A percentile compares a stretch with the other conserved stretches of the same genome.
These are phyloP conservation scores for Cyphomyrmex costatus DNA, from an alignment of 1,140 invertebrate genomes.

Conservation along the genomic window DNA sequence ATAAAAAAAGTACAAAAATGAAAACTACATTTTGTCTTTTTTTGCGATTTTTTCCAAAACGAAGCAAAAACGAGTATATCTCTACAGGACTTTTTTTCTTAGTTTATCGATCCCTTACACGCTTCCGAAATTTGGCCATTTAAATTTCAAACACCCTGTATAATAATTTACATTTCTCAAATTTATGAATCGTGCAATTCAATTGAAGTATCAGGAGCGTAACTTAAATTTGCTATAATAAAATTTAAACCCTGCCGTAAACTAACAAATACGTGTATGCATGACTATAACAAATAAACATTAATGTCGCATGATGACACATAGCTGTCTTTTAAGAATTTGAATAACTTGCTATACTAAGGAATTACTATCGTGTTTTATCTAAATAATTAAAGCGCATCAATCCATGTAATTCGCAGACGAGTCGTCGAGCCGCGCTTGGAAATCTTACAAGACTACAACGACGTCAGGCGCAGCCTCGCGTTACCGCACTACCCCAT, in stretches of 20 bases:
- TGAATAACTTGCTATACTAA: not conserved
- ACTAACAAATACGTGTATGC: slow-evolving; percentile 30
- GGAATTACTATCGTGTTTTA: slow-evolving; percentile 30
- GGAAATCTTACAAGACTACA: slow-evolving; percentile 87
- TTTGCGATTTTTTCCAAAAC: too few species aligned
- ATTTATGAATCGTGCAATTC: slow-evolving; percentile 6
- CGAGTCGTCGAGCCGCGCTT: slow-evolving; percentile 86
- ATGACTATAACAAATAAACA: slow-evolving; percentile 27
- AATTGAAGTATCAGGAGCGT: not conserved
- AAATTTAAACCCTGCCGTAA: slow-evolving; percentile 49
- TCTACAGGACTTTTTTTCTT: too few species aligned
- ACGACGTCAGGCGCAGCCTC: slow-evolving; percentile 84
- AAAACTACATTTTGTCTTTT: too few species aligned
- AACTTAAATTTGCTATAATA: slow-evolving; percentile 28
- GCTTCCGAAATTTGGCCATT: too few species aligned
- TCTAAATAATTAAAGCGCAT: slow-evolving; percentile 78
- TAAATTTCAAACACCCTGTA: too few species aligned
- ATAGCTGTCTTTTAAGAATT: slow-evolving; percentile 7
- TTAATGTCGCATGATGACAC: not conserved
- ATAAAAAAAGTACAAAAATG: too few species aligned
- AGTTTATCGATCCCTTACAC: too few species aligned
- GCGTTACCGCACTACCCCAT: slow-evolving; percentile 85
- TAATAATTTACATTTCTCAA: slow-evolving; percentile 28
- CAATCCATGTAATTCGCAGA: slow-evolving; percentile 86
- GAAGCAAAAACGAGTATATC: too few species aligned